These are phyloP conservation scores for Pygoscelis adeliae DNA, from an alignment of 2,113 vertebrate genomes.

Conservation along the genomic window DNA sequence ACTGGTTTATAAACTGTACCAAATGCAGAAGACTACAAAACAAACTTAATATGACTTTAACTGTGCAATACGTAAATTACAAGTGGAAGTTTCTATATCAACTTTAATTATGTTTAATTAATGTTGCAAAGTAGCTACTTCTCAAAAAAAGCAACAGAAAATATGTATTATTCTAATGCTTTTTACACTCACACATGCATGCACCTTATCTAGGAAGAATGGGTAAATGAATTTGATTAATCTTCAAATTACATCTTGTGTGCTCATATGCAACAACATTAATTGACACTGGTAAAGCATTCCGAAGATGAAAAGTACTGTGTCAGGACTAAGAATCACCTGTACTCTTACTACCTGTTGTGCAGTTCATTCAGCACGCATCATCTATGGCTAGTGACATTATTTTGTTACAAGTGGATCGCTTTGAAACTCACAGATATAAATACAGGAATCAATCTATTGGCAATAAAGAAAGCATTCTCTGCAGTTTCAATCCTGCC, in stretches of 20 bases:
- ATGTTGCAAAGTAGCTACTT: background rate
- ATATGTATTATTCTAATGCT: background rate
- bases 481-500: background rate
- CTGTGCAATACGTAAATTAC: background rate
- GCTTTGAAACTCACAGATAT: background rate
- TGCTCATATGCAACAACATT: background rate
- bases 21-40: background rate
- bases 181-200: background rate
- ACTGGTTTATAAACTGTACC: background rate
- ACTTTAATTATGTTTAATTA: background rate
- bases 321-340: background rate
- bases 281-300: background rate
- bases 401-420: background rate
- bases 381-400: background rate
- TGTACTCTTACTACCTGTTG: background rate
- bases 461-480: background rate
- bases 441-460: accelerated
- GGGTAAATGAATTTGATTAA: background rate
- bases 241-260: background rate
- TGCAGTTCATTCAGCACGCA: constrained; percentile 1
- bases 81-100: background rate
- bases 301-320: background rate
- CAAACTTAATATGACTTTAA: background rate
- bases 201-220: background rate
- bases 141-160: background rate